A percentile compares a stretch with the other conserved stretches of the same genome.
Evolutionary conservation across 2,797 vertebrate genomes (phyloP).

Genomic region (Anabas testudineus): DNA sequence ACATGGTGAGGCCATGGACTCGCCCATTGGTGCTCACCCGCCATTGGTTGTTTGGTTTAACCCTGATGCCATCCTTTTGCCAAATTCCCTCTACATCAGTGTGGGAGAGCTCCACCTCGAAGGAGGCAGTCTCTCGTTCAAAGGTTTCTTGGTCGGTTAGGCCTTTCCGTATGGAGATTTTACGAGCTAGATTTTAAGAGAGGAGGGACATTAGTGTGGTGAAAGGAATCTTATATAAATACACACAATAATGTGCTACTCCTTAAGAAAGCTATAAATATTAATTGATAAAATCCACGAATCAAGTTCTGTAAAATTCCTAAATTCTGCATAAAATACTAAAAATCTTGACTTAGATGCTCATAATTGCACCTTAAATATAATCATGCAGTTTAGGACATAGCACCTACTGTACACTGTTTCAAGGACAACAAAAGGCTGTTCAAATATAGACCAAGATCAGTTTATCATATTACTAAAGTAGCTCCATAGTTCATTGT

Average conservation of each 20-base stretch:
- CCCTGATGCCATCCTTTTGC: constrained; percentile 91
- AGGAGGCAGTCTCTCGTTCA: constrained; percentile 91
- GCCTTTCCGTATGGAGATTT: constrained; percentile 85
- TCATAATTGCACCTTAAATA: not conserved
- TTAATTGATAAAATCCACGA: not conserved
- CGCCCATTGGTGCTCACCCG: constrained; percentile 84
- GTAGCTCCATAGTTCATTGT: constrained; percentile 33
- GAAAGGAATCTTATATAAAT: constrained; percentile 4
- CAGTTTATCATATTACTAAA: constrained; percentile 36
- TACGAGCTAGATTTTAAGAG: constrained; percentile 83
- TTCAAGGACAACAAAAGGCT: constrained; percentile 48
- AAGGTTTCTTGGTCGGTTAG: constrained; percentile 88
- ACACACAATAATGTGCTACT: not conserved
- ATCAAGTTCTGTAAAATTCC: not conserved
- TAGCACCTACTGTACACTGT: not conserved
- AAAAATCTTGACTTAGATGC: not conserved
- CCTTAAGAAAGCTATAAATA: not conserved
- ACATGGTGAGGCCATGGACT: constrained; percentile 88
- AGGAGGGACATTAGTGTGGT: not conserved
- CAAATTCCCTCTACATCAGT: constrained; percentile 88
- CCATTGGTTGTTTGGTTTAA: constrained; percentile 88
- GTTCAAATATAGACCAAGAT: constrained; percentile 51
- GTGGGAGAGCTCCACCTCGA: constrained; percentile 94
- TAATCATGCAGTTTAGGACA: not conserved
- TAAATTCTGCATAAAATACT: not conserved